Conservation (phyloP, 2,797 vertebrate species). For the Synaphobranchus kaupii region DNA sequence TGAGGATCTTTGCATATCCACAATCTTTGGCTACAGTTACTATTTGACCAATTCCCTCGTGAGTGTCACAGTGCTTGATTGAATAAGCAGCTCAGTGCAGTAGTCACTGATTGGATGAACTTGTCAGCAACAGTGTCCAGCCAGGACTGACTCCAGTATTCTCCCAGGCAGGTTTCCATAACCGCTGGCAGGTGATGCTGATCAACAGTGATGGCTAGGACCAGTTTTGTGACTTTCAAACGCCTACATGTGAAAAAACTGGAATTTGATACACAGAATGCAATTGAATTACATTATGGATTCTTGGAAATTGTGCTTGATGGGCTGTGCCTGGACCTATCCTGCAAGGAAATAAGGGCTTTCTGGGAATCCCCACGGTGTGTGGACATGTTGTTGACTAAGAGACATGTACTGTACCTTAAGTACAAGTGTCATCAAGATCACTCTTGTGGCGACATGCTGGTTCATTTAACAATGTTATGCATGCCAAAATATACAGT, state of each 20-base stretch:
- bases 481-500: not conserved
- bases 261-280: constrained; percentile 13
- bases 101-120: not conserved
- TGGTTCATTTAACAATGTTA: not conserved
- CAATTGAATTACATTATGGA: constrained; percentile 18
- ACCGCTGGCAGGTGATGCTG: not conserved
- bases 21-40: not conserved
- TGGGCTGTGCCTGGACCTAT: constrained; percentile 29
- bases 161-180: not conserved
- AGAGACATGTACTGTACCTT: constrained; percentile 12
- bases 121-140: not conserved
- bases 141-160: not conserved
- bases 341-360: constrained; percentile 11
- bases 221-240: not conserved
- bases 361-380: constrained; percentile 4
- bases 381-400: not conserved
- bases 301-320: not conserved
- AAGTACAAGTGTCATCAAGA: not conserved
- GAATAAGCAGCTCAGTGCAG: not conserved
- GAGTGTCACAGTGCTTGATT: not conserved
- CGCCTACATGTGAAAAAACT: not conserved
- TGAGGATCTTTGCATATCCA: not conserved
- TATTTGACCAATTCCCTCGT: not conserved
- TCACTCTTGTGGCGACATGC: constrained; percentile 9
- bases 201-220: not conserved